Evolutionary conservation across 2,888 invertebrate genomes (phyloP), one percentile per base, ranked within the genome.

Genomic region (Pseudeuparius sepicola): DNA sequence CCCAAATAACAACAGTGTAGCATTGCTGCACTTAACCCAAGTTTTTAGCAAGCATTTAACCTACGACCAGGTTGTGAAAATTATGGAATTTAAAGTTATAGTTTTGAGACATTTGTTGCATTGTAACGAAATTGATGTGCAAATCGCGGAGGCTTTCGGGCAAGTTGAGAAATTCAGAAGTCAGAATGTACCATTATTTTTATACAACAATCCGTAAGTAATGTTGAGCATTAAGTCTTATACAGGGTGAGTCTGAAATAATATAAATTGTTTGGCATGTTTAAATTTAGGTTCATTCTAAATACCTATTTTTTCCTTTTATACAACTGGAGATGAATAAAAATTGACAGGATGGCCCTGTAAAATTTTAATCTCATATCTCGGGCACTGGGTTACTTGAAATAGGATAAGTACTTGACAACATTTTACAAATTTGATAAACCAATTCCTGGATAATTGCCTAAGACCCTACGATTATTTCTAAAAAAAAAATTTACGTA

Each of bases 61-160:
- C 26, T 49, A 45, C 20, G 51, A 51, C 44, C 48, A 48, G 36
- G 47, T 54, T 24, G 41, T 52, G 12, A n/a, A n/a, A n/a, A n/a
- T n/a, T n/a, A n/a, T n/a, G n/a, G n/a, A n/a, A n/a, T n/a, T n/a
- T n/a, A n/a, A n/a, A n/a, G 26, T 40, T 4, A 44, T 58, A 7
- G 43, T 52, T 13, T 44, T 57, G 23, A 45, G 54, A 14, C 46
- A 46, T 37, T 38, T 59, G 16, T 34, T 54, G 15, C 48, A 49
- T 35, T 51, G 52, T 38, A 47, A 51, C 4, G 57, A 57, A 37
- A 51, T 57, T 23, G 59, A 56, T 20, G 55, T 57, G 10, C 57
- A 57, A 41, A 54, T 59, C 24, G 56, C 58, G 3, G 57, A 56
- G 45, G 55, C 49, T 9, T 53, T 59, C 33, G 45, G 37, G 4